A percentile compares a stretch with the other conserved stretches of the same genome.
phyloP scores from a whole-genome alignment of 2,888 invertebrate genomes.

The Epiperipatus broadwayi region DNA sequence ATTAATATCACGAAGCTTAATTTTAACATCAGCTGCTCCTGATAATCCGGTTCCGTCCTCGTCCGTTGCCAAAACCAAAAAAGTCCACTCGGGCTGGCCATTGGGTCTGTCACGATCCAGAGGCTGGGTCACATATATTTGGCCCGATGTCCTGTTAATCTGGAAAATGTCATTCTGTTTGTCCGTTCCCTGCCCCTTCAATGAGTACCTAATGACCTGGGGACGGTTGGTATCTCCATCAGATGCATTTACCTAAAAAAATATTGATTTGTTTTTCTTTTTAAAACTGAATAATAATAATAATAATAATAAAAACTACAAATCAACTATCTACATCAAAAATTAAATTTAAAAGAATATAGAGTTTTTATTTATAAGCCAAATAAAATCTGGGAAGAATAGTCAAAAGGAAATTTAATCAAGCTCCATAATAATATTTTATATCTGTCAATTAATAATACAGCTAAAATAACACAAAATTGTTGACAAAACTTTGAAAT shows the following conservation, averaged over 20 bases:
- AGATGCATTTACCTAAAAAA: slow-evolving; percentile 66
- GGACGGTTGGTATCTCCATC: slow-evolving; percentile 88
- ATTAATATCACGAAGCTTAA: slow-evolving; percentile 88
- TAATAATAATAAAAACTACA: too few relatives aligned
- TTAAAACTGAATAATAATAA: too few relatives aligned
- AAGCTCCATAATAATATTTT: too few relatives aligned
- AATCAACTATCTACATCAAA: too few relatives aligned
- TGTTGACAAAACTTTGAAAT: too few relatives aligned
- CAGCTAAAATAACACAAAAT: too few relatives aligned
- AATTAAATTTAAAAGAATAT: too few relatives aligned
- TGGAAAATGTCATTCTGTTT: slow-evolving; percentile 90
- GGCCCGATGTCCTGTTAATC: slow-evolving; percentile 82
- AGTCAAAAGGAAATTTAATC: too few relatives aligned
- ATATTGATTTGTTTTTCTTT: too few relatives aligned
- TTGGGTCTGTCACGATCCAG: slow-evolving; percentile 90
- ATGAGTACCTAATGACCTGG: slow-evolving; percentile 83
- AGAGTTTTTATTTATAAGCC: too few relatives aligned
- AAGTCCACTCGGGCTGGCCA: slow-evolving; percentile 85
- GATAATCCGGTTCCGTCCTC: slow-evolving; percentile 74
- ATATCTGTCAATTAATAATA: too few relatives aligned
- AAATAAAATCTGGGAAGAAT: too few relatives aligned
- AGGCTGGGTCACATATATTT: slow-evolving; percentile 77
- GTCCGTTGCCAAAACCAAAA: slow-evolving; percentile 87
- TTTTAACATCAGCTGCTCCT: slow-evolving; percentile 91
- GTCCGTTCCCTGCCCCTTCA: slow-evolving; percentile 86